A percentile compares a stretch with the other conserved stretches of the same genome.
These are phyloP conservation scores for Cyanocitta stelleri DNA, from an alignment of 2,113 vertebrate species.

Conservation along the genomic window DNA sequence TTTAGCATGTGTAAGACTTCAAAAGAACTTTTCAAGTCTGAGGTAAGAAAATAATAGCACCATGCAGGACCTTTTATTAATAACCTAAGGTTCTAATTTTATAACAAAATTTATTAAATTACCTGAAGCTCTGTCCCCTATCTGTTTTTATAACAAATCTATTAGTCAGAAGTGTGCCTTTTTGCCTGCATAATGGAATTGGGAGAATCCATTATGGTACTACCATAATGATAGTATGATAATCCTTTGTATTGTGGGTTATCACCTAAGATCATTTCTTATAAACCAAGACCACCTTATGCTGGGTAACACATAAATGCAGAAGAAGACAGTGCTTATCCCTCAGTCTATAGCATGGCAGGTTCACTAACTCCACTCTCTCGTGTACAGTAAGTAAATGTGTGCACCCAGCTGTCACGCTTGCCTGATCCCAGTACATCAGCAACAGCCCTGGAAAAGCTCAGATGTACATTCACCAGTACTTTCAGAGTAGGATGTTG, in stretches of 20 bases:
- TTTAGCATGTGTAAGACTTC: not conserved
- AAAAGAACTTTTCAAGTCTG: not conserved
- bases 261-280: not conserved
- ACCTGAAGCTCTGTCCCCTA: not conserved
- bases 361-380: not conserved
- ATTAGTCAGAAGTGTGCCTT: not conserved
- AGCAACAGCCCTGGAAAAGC: not conserved
- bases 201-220: not conserved
- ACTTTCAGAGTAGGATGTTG: not conserved
- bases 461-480: not conserved
- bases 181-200: not conserved
- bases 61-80: not conserved
- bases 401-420: not conserved
- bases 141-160: not conserved
- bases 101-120: not conserved
- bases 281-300: not conserved
- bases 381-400: rapidly evolving
- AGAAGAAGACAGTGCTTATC: not conserved
- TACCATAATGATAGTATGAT: not conserved
- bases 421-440: too few species aligned
- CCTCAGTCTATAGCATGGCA: not conserved
- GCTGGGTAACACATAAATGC: not conserved
- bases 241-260: not conserved
- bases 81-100: not conserved
- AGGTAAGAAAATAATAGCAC: not conserved